These are phyloP conservation scores for Drosophila takahashii DNA, from an alignment of 1,140 invertebrate genomes.

Conservation along the genomic window DNA sequence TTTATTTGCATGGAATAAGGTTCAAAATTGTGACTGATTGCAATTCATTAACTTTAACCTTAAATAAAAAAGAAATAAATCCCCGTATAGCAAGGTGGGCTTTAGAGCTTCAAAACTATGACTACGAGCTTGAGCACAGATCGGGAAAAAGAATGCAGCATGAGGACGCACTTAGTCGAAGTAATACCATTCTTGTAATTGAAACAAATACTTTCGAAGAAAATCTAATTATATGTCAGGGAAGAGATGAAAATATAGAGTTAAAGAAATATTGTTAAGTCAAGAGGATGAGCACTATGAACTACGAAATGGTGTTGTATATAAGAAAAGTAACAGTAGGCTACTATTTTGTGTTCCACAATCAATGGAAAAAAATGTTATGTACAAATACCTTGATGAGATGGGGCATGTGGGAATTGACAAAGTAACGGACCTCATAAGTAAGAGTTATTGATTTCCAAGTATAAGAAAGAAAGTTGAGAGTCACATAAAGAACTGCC, in stretches of 20 bases:
- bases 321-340: background rate
- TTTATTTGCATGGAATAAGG: no score
- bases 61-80: background rate
- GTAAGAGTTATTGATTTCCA: constrained; percentile 5
- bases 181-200: background rate
- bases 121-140: no score
- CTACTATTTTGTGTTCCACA: background rate
- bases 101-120: no score
- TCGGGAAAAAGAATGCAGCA: no score
- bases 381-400: background rate
- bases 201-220: no score
- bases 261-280: background rate
- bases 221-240: background rate
- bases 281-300: constrained; percentile 1
- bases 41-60: background rate
- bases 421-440: background rate
- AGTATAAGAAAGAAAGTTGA: no score
- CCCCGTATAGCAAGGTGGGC: no score
- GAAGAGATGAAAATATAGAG: background rate
- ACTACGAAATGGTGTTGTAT: background rate
- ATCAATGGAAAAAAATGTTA: background rate
- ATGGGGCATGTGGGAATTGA: background rate
- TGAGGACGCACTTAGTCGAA: no score
- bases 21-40: no score
- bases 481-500: background rate